phyloP scores from a whole-genome alignment of 1,140 invertebrate genomes.

The honey bee (Apis mellifera) region Amel_HAv3.1 CM009938.2:11791001-11791500 shows the following conservation, averaged over 20 bases:
- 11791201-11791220: constrained; percentile 77
- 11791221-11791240: constrained; percentile 79
- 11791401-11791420: constrained; percentile 72
- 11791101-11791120: not conserved
- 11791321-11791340: constrained; percentile 68
- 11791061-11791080: not conserved
- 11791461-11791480: constrained; percentile 49
- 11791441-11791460: constrained; percentile 62
- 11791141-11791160: constrained; percentile 50
- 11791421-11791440: constrained; percentile 74
- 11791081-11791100: not conserved
- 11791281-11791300: constrained; percentile 70
- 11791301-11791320: constrained; percentile 67
- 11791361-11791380: constrained; percentile 79
- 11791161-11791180: constrained; percentile 79
- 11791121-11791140: constrained; percentile 10
- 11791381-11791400: constrained; percentile 77
- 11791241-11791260: constrained; percentile 79
- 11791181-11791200: constrained; percentile 79
- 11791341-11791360: constrained; percentile 74
- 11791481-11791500: constrained; percentile 49
- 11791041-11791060: not conserved
- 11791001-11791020: not conserved
- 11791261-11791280: constrained; percentile 72
- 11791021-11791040: not conserved